A percentile compares a stretch with the other conserved stretches of the same genome.
phyloP scores from a whole-genome alignment of 2,113 vertebrate genomes.

The Larimichthys crocea region DNA sequence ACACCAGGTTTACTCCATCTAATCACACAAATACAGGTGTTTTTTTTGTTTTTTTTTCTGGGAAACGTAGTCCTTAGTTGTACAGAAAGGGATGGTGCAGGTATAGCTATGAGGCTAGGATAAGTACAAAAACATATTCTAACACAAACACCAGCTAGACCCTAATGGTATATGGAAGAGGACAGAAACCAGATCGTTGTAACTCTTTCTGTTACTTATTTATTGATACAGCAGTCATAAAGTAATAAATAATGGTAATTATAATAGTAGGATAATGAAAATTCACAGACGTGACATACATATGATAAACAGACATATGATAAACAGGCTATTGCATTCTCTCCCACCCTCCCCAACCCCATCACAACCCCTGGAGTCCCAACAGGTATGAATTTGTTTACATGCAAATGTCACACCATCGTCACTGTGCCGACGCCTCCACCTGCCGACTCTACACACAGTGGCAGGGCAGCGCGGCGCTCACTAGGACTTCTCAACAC shows the following conservation, averaged over 20 bases:
- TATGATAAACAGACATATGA: slow-evolving; percentile 75
- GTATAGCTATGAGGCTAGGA: slow-evolving; percentile 37
- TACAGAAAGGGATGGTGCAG: slow-evolving; percentile 40
- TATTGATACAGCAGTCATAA: slow-evolving; percentile 68
- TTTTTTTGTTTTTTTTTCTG: slow-evolving; percentile 14
- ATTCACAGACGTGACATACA: slow-evolving; percentile 73
- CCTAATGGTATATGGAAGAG: slow-evolving; percentile 46
- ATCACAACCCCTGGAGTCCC: slow-evolving; percentile 66
- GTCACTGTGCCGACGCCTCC: slow-evolving; percentile 81
- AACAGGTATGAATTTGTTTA: slow-evolving; percentile 82
- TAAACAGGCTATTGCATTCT: slow-evolving; percentile 78
- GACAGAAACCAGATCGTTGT: slow-evolving; percentile 51
- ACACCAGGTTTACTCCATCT: slow-evolving; percentile 40
- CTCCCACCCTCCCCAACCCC: slow-evolving; percentile 37
- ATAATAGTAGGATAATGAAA: slow-evolving; percentile 70
- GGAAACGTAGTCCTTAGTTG: slow-evolving; percentile 46
- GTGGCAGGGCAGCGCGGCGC: slow-evolving; percentile 84
- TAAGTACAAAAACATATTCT: slow-evolving; percentile 72
- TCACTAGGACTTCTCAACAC: slow-evolving; percentile 92
- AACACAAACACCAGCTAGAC: slow-evolving; percentile 73
- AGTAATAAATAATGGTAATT: slow-evolving; percentile 67
- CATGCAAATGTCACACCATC: slow-evolving; percentile 83
- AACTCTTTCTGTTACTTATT: slow-evolving; percentile 44
- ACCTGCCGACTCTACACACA: slow-evolving; percentile 81
- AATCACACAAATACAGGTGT: slow-evolving; percentile 27